phyloP scores from a whole-genome alignment of 2,888 invertebrate genomes.

The Eueremaeus valkanovi region DNA sequence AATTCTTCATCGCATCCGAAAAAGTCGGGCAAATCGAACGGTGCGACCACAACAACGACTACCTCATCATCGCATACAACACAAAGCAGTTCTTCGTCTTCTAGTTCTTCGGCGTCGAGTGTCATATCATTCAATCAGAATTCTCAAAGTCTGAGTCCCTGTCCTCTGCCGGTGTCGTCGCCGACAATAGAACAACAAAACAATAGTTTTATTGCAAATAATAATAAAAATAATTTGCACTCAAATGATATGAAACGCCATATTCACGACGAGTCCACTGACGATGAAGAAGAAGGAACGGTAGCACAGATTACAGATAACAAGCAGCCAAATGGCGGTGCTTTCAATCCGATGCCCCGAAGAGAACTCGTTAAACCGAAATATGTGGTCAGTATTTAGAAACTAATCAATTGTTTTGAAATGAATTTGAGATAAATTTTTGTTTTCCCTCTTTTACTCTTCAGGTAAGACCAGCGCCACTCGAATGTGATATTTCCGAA shows the following conservation, averaged over 20 bases:
- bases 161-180: constrained; percentile 8
- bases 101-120: constrained; percentile 7
- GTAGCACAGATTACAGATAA: constrained; percentile 28
- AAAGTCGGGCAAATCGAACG: neutral
- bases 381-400: constrained; percentile 46
- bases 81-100: neutral
- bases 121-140: neutral
- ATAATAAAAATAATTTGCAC: neutral
- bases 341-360: neutral
- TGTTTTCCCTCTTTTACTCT: neutral
- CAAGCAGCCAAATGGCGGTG: neutral
- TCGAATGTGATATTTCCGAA: constrained; percentile 42
- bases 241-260: constrained; percentile 42
- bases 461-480: constrained; percentile 46
- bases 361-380: constrained; percentile 46
- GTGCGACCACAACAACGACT: neutral
- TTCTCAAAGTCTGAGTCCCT: constrained; percentile 2
- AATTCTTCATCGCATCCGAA: neutral
- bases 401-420: neutral
- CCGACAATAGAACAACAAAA: constrained; percentile 19
- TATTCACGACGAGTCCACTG: constrained; percentile 38
- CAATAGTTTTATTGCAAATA: neutral
- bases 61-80: neutral
- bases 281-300: constrained; percentile 39
- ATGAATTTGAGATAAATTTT: neutral